Evolutionary conservation across 1,140 invertebrate genomes (phyloP).

Genomic region (Panagrolaimus sp.): DNA sequence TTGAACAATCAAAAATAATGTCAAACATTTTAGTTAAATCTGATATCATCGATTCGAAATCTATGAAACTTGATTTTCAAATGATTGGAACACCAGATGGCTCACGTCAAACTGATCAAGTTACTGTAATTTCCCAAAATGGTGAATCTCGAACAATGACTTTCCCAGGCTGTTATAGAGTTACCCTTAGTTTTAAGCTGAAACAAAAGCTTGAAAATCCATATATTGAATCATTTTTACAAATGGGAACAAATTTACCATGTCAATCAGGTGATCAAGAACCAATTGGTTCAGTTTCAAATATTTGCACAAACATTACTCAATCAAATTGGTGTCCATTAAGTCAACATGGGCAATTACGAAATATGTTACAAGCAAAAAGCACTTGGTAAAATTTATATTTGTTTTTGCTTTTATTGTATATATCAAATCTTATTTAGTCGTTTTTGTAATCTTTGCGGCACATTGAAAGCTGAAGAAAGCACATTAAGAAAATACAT

Average conservation of each 20-base stretch:
- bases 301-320: slow-evolving; percentile 36
- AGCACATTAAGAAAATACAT: slow-evolving; percentile 31
- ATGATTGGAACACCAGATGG: slow-evolving; percentile 23
- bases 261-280: slow-evolving; percentile 27
- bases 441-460: slow-evolving; percentile 39
- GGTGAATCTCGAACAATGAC: slow-evolving; percentile 25
- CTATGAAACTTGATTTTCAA: slow-evolving; percentile 25
- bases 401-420: background rate
- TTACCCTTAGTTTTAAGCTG: slow-evolving; percentile 29
- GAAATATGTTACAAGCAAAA: slow-evolving; percentile 30
- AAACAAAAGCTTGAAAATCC: slow-evolving; percentile 31
- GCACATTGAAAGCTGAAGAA: slow-evolving; percentile 24
- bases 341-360: slow-evolving; percentile 30
- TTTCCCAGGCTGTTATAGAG: slow-evolving; percentile 40
- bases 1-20: background rate
- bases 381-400: slow-evolving; percentile 31
- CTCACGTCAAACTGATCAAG: slow-evolving; percentile 16
- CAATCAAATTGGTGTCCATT: slow-evolving; percentile 39
- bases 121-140: slow-evolving; percentile 31
- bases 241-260: slow-evolving; percentile 39
- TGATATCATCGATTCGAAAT: slow-evolving; percentile 26
- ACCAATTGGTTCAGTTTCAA: slow-evolving; percentile 14
- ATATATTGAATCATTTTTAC: slow-evolving; percentile 39
- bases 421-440: slow-evolving; percentile 15
- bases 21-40: slow-evolving; percentile 23